Evolutionary conservation across 2,113 vertebrate species (phyloP).

Genomic region (Megaceryle torquata): DNA sequence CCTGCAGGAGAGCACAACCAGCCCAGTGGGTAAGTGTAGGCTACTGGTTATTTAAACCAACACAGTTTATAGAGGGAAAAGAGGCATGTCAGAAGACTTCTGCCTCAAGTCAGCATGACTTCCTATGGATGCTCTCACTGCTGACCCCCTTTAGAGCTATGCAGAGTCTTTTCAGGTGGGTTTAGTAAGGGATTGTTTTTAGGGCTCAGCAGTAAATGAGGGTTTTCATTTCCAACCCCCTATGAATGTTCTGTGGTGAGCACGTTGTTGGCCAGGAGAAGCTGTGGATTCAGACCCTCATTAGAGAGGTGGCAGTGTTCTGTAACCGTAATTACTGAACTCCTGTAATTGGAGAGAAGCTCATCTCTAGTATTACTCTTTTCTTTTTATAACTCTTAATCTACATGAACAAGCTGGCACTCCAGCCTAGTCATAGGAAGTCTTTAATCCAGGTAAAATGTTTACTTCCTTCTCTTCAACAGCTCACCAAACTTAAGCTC

Average conservation of each 20-base stretch:
- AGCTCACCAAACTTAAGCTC: background rate
- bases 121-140: background rate
- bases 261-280: background rate
- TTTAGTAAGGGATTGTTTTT: background rate
- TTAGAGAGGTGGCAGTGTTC: background rate
- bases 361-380: background rate
- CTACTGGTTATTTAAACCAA: background rate
- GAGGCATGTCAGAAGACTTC: background rate
- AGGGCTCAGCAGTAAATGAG: fast-evolving
- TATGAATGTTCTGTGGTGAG: background rate
- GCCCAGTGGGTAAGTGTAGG: background rate
- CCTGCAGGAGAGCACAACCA: background rate
- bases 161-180: background rate
- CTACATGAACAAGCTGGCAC: background rate
- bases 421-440: background rate
- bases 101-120: background rate
- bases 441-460: background rate
- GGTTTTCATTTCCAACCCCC: background rate
- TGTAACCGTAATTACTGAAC: background rate
- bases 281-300: background rate
- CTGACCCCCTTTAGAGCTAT: background rate
- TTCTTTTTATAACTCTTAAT: background rate
- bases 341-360: background rate
- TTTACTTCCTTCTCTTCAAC: background rate
- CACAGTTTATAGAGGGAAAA: background rate